Percentiles rank a stretch among this genome's conserved stretches.
Evolutionary conservation across 2,797 vertebrate species (phyloP).

Genomic region (Parauchenoglanis ngamensis): DNA sequence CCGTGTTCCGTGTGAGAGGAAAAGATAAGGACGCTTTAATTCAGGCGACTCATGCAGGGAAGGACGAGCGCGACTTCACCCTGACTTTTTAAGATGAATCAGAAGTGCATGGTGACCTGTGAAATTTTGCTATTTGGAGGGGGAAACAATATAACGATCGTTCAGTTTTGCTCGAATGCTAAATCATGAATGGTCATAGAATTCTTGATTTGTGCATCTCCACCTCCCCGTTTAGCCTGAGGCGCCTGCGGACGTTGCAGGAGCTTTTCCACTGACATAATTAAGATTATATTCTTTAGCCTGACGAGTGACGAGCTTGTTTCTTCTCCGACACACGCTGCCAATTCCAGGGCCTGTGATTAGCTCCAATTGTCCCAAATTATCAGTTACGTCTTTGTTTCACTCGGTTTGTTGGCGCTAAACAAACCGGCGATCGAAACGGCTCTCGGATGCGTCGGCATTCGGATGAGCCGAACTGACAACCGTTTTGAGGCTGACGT

Average conservation of each 20-base stretch:
- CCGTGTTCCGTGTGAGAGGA: slow-evolving; percentile 51
- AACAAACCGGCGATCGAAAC: background rate
- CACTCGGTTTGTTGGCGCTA: background rate
- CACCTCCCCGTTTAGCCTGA: background rate
- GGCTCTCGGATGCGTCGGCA: background rate
- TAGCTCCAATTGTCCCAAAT: background rate
- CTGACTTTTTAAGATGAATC: background rate
- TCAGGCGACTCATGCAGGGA: slow-evolving; percentile 45
- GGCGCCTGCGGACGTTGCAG: background rate
- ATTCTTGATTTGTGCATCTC: background rate
- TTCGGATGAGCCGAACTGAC: background rate
- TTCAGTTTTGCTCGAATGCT: background rate
- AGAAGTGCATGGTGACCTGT: background rate
- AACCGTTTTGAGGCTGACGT: background rate
- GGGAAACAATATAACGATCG: background rate
- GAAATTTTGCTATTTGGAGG: background rate
- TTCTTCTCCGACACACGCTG: background rate
- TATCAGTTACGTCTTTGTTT: background rate
- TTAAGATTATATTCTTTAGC: background rate
- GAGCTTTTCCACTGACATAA: background rate
- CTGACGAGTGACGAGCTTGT: background rate
- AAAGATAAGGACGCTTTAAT: slow-evolving; percentile 54
- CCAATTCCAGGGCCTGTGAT: slow-evolving; percentile 20
- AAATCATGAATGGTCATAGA: background rate
- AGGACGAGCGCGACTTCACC: background rate